A percentile compares a stretch with the other conserved stretches of the same genome.
Evolutionary conservation across 2,888 invertebrate genomes (phyloP).

Genomic region (Yponomeuta cagnagella): DNA sequence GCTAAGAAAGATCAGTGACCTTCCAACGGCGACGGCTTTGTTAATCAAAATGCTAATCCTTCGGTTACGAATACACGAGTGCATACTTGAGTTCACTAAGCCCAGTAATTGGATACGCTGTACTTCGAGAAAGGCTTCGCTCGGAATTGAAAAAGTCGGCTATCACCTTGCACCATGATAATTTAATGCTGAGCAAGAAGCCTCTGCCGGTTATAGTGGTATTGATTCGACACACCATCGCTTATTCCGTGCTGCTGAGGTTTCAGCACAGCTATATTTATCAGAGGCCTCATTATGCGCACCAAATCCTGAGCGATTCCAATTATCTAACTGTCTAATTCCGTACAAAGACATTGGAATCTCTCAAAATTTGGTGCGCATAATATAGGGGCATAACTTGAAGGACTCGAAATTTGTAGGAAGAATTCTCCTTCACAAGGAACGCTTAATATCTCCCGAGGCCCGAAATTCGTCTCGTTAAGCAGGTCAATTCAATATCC

Average conservation of each 20-base stretch:
- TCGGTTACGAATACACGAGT: conserved; percentile 19
- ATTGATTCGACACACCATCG: background rate
- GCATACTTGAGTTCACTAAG: conserved; percentile 28
- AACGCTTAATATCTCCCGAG: background rate
- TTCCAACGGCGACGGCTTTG: conserved; percentile 13
- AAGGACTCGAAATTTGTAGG: background rate
- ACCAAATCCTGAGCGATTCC: no score
- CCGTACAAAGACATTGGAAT: no score
- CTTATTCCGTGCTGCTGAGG: background rate
- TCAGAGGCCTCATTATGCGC: no score
- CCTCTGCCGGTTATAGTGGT: conserved; percentile 23
- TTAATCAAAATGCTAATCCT: conserved; percentile 25
- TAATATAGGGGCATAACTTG: background rate
- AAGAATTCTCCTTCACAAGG: background rate
- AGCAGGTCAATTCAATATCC: conserved; percentile 9
- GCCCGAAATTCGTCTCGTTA: conserved; percentile 4
- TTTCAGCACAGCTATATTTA: background rate
- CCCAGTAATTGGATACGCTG: conserved; percentile 38
- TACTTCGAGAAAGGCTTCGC: conserved; percentile 41
- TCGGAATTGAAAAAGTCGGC: conserved; percentile 37
- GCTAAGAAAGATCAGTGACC: conserved; percentile 16
- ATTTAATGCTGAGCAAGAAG: conserved; percentile 53
- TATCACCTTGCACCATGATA: conserved; percentile 40
- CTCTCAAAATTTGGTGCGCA: no score
- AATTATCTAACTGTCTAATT: no score